Evolutionary conservation across 2,888 invertebrate genomes (phyloP), one percentile per base, ranked within the genome.

Genomic region (Amphipyra berbera): DNA sequence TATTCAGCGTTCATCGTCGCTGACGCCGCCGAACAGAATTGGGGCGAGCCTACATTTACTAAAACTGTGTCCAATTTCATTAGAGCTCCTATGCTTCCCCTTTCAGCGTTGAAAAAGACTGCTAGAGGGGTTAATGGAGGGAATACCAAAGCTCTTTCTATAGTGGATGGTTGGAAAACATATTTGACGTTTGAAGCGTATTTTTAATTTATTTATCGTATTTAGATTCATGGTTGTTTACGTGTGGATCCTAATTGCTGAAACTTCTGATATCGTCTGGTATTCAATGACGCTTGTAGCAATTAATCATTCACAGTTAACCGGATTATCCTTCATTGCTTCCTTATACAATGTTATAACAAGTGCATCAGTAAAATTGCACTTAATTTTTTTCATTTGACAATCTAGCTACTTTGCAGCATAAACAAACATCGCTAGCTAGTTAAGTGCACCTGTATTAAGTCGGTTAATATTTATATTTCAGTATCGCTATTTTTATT

Each of bases 11-110:
- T 77, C 74, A 72, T 70, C 65, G 66, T 68, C 42, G 71, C 76
- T 81, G 80, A 82, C 73, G 69, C 71, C 56, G 73, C 61, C 72
- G 38, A 65, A 74, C 61, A 64, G 69, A 68, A 82, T 80, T 79
- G 66, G 79, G 78, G 44, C 76, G 53, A 70, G 67, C 73, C 69
- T 74, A 78, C 74, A 75, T 79, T 78, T 68, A 70, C 76, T 64
- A 64, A 70, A 79, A 67, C 70, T 49, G 37, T 69, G 53, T 33
- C 73, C 75, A 78, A 58, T 82, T 58, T 67, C 48, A 66, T 54
- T 59, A 78, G 78, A 76, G 56, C 63, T 59, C 45, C 50, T 37
- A 41, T 30, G 6, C 42, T 38, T 45, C 62, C 61, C 49, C 13
- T 45, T 37, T 40, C 33, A 45, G 21, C 58, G 53, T 47, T 30